Conservation (phyloP, 2,797 vertebrate species). For the Melopsittacus undulatus region DNA sequence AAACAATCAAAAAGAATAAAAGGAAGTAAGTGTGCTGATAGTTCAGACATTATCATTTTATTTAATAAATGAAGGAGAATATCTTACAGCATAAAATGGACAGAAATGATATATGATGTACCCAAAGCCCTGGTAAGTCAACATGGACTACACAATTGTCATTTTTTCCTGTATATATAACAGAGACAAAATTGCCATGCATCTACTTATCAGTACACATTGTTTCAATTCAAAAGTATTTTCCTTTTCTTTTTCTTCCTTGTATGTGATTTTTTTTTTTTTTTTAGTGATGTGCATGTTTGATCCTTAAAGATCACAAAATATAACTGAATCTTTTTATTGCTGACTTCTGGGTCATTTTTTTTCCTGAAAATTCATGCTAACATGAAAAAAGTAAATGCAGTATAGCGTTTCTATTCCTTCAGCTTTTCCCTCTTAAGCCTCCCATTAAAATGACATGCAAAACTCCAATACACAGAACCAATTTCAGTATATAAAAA, state of each 20-base stretch:
- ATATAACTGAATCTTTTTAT: not conserved
- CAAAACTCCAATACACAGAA: not conserved
- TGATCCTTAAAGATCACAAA: not conserved
- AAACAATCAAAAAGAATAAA: not conserved
- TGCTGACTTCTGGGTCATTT: not conserved
- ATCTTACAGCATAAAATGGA: not conserved
- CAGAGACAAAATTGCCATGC: not conserved
- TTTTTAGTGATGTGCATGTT: not conserved
- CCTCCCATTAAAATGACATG: not conserved
- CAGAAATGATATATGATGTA: not conserved
- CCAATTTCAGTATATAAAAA: not conserved
- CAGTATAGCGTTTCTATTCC: not conserved
- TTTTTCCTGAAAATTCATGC: not conserved
- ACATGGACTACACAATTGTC: fast-evolving
- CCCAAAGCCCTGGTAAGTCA: not conserved
- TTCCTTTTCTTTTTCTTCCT: not conserved
- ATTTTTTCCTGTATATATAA: not conserved
- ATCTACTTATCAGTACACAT: not conserved
- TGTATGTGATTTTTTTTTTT: too few relatives aligned
- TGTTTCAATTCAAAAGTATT: not conserved
- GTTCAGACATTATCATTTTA: not conserved
- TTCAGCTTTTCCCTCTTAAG: not conserved
- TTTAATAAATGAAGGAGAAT: constrained; percentile 13
- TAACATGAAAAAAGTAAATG: not conserved
- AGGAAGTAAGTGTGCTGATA: not conserved